A percentile compares a stretch with the other conserved stretches of the same genome.
phyloP scores from a whole-genome alignment of 2,888 invertebrate genomes.

The Halictus quadricinctus region DNA sequence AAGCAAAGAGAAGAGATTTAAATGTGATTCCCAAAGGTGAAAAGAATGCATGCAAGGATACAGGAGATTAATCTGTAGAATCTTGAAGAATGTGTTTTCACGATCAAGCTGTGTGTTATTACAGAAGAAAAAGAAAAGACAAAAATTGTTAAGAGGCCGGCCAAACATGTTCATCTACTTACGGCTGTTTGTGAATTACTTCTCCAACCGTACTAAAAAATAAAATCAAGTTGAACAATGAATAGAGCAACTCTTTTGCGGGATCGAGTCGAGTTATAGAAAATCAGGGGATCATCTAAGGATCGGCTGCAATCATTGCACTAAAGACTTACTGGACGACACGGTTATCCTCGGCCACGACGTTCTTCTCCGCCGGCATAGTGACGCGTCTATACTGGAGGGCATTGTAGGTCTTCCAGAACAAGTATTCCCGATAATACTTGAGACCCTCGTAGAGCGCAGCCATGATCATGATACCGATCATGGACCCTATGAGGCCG shows the following conservation, averaged over 20 bases:
- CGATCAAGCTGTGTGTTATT: not conserved
- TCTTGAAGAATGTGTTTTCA: not conserved
- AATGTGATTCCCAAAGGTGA: not conserved
- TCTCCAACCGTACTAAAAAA: slow-evolving; percentile 87
- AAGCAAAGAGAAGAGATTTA: not conserved
- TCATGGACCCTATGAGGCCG: slow-evolving; percentile 94
- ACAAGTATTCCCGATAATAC: slow-evolving; percentile 89
- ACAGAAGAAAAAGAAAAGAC: not conserved
- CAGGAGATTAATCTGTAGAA: not conserved
- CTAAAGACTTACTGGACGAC: slow-evolving; percentile 89
- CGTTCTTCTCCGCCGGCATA: slow-evolving; percentile 88
- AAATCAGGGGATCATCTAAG: not conserved
- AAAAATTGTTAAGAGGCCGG: not conserved
- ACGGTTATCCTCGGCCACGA: slow-evolving; percentile 87
- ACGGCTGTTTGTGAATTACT: slow-evolving; percentile 89
- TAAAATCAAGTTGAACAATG: slow-evolving; percentile 64
- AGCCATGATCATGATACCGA: slow-evolving; percentile 95
- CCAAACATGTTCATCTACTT: slow-evolving; percentile 82
- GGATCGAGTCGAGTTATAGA: not conserved
- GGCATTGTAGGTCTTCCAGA: slow-evolving; percentile 94
- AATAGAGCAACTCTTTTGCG: slow-evolving; percentile 9
- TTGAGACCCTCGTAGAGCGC: slow-evolving; percentile 98
- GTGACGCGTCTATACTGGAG: slow-evolving; percentile 93
- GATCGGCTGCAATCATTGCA: not conserved
- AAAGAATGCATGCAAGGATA: not conserved